Evolutionary conservation across 1,140 invertebrate genomes (phyloP), one percentile per base, ranked within the genome.

Genomic region (Pectinophora gossypiella): DNA sequence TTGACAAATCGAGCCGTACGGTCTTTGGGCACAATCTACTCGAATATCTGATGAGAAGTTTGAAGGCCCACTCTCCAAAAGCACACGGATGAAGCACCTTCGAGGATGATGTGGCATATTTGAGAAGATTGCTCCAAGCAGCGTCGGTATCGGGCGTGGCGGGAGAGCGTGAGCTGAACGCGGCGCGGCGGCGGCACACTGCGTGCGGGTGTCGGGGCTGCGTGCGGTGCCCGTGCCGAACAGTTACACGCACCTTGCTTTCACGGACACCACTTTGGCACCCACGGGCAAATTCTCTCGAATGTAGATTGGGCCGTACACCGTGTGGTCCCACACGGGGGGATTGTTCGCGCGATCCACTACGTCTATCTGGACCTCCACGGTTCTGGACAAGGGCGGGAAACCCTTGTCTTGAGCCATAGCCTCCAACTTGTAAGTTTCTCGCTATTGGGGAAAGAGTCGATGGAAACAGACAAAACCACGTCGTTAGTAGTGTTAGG

Each of bases 291-390:
- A 94, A 91, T 97, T 97, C 92, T 98, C 97, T 93, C 96, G 95
- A 90, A 97, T 95, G 93, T 94, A 96, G 92, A 97, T 96, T 77
- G 97, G 96, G 82, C 96, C 96, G 92, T 98, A 98, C 87, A 96
- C 93, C 81, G 93, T 93, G 91, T 97, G 94, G 90, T 97, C 96
- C 96, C 96, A 98, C 85, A 98, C 94, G 88, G 96, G 96, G 87
- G 96, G 96, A 92, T 98, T 98, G 93, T 97, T 98, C 69, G 95
- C 95, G 88, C 96, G 94, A 91, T 98, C 96, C 90, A 98, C 97
- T 90, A 98, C 96, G 91, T 98, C 97, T 91, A 98, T 97, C 89
- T 97, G 94, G 89, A 98, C 96, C 90, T 97, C 96, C 89, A 98
- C 96, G 85, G 95, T 95, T 90, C 96, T 92, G 84, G 95, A 96